Conservation (phyloP, 1,140 invertebrate genomes). For the Helicoverpa zea region DNA sequence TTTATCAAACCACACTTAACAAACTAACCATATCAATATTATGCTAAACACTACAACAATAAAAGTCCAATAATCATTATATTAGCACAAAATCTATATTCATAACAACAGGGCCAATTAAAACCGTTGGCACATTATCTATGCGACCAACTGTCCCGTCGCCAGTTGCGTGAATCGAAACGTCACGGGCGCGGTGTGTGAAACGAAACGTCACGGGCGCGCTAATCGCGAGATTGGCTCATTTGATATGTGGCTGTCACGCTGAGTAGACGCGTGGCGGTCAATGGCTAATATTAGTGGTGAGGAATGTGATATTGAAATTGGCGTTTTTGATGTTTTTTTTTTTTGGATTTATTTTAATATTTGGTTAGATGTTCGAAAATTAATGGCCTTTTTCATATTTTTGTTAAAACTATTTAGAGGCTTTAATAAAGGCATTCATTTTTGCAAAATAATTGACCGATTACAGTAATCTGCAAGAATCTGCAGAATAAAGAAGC, state of each 20-base stretch:
- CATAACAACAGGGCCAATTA: conserved; percentile 42
- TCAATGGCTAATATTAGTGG: conserved; percentile 29
- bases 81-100: conserved; percentile 38
- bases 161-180: conserved; percentile 70
- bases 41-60: not conserved
- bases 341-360: not conserved
- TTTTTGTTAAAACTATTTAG: too few relatives aligned
- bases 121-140: conserved; percentile 53
- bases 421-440: too few relatives aligned
- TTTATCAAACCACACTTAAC: too few relatives aligned
- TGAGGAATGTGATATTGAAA: conserved; percentile 27
- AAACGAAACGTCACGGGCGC: conserved; percentile 66
- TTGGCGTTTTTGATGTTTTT: not conserved
- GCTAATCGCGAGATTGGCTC: conserved; percentile 70
- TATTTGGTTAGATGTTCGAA: not conserved
- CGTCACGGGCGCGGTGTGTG: too few relatives aligned
- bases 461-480: too few relatives aligned
- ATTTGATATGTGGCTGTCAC: conserved; percentile 71
- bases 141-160: conserved; percentile 69
- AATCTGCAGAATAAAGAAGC: too few relatives aligned
- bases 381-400: too few relatives aligned
- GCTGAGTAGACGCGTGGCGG: conserved; percentile 57
- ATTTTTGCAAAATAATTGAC: too few relatives aligned
- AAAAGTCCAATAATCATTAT: not conserved
- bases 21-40: too few relatives aligned